Conservation (phyloP, 92 coral and sea anemone species). For the Zoanthus sansibaricus region DNA sequence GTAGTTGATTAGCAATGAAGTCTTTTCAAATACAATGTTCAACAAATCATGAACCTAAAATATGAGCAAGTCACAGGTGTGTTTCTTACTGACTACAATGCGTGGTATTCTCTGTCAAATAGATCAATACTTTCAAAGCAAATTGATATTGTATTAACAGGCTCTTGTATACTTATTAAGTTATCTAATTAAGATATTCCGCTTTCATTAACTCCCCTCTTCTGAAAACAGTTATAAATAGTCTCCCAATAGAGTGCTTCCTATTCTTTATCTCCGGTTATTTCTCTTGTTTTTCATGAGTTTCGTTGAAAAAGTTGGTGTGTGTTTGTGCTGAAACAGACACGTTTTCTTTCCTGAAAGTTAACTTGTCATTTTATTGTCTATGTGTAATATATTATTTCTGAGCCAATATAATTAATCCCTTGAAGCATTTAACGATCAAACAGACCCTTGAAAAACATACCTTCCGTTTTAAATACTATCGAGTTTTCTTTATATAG, state of each 20-base stretch:
- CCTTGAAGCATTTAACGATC: constrained; percentile 1
- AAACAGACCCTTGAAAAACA: neutral
- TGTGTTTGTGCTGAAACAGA: neutral
- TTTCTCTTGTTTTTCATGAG: neutral
- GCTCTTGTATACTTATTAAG: constrained; percentile 40
- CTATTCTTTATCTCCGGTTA: neutral
- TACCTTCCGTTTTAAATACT: neutral
- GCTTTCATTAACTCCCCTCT: constrained; percentile 16
- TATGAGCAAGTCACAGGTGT: constrained; percentile 9
- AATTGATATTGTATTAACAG: constrained; percentile 33
- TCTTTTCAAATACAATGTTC: neutral
- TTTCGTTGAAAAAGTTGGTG: neutral
- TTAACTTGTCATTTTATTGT: neutral
- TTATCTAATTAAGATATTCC: constrained; percentile 41
- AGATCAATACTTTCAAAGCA: constrained; percentile 37
- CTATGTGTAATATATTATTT: constrained; percentile 3
- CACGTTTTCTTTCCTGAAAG: neutral
- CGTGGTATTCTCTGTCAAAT: constrained; percentile 7
- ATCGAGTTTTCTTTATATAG: neutral
- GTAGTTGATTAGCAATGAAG: constrained; percentile 7
- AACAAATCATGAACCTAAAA: neutral
- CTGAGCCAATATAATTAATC: constrained; percentile 8
- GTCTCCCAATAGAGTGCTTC: neutral
- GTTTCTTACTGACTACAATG: constrained; percentile 19
- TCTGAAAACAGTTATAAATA: too few species aligned